These are phyloP conservation scores for Chydorus sphaericus DNA, from an alignment of 2,888 invertebrate species.

Conservation along the genomic window DNA sequence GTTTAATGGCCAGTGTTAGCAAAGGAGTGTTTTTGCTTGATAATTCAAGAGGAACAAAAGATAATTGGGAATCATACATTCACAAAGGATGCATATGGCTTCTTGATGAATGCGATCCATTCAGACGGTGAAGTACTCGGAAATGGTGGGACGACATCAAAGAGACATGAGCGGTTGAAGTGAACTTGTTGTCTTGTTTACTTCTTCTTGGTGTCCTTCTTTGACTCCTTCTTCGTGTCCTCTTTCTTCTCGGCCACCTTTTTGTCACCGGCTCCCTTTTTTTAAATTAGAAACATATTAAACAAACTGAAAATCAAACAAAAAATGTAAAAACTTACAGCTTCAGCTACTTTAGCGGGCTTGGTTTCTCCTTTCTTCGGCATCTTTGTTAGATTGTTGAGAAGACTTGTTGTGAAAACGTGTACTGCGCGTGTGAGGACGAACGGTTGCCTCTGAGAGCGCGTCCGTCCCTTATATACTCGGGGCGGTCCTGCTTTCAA, in stretches of 20 bases:
- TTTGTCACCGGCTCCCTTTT: not conserved
- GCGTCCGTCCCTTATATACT: conserved; percentile 1
- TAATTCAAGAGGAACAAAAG: not conserved
- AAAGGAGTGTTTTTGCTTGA: no score
- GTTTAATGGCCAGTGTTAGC: no score
- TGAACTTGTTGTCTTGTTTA: not conserved
- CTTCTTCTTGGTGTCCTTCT: conserved; percentile 7
- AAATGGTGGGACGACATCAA: no score
- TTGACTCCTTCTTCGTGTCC: conserved; percentile 1
- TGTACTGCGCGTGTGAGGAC: not conserved
- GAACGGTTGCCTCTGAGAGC: not conserved
- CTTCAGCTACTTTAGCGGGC: not conserved
- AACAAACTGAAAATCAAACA: not conserved
- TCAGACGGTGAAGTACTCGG: no score
- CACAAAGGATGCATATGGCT: no score
- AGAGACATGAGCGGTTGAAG: not conserved
- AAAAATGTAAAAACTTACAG: not conserved
- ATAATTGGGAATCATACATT: not conserved
- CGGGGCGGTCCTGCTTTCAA: not conserved
- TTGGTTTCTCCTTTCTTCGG: conserved; percentile 8
- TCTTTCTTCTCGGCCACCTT: not conserved
- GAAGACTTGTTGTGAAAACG: not conserved
- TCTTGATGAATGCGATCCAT: no score
- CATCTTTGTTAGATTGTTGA: not conserved
- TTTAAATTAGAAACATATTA: not conserved